Conservation (phyloP, 2,888 invertebrate genomes). For the Xestia c-nigrum region DNA sequence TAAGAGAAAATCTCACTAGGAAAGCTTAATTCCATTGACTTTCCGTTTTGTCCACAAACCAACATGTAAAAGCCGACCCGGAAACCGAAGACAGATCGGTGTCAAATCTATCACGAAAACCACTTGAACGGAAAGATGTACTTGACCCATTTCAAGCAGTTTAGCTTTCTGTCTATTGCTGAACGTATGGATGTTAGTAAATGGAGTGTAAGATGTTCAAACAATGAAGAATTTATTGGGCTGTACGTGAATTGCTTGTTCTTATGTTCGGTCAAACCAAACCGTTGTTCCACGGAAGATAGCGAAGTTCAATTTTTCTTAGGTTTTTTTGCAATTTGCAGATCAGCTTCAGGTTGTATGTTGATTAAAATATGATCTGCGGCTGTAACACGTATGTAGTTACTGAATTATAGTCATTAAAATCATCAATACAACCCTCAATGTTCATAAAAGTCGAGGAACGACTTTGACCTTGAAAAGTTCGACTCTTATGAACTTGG, state of each 20-base stretch:
- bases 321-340: too few relatives aligned
- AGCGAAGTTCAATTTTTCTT: too few relatives aligned
- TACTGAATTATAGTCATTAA: too few relatives aligned
- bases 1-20: too few relatives aligned
- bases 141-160: conserved; percentile 42
- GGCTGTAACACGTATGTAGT: too few relatives aligned
- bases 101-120: conserved; percentile 47
- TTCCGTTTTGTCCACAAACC: background rate
- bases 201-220: conserved; percentile 4
- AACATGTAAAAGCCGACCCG: background rate
- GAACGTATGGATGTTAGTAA: background rate
- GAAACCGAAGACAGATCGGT: conserved; percentile 27
- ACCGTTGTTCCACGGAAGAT: too few relatives aligned
- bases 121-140: conserved; percentile 35
- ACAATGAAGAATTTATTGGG: conserved; percentile 21
- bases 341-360: too few relatives aligned
- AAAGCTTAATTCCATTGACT: background rate
- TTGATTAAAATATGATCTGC: too few relatives aligned
- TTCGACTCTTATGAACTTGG: too few relatives aligned
- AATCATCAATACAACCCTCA: too few relatives aligned
- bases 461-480: too few relatives aligned
- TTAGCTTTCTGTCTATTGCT: conserved; percentile 19
- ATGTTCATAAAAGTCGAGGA: too few relatives aligned
- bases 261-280: background rate
- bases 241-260: background rate